Evolutionary conservation across 2,888 invertebrate genomes (phyloP).

Genomic region (Aleiodes leptofemur): DNA sequence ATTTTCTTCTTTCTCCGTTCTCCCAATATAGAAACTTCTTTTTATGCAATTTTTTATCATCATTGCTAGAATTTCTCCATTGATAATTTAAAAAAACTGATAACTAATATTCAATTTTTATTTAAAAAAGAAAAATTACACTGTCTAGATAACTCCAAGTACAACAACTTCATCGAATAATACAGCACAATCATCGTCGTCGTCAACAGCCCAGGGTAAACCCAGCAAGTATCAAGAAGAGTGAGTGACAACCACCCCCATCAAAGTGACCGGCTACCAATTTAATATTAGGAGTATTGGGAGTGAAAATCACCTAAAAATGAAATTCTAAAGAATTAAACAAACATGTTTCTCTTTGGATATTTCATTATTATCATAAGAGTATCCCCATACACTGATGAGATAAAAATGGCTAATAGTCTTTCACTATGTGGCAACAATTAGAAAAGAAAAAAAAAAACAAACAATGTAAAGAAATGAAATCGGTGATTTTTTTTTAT

Average conservation of each 20-base stretch:
- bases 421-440: no score
- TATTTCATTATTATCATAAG: background rate
- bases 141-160: slow-evolving; percentile 18
- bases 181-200: background rate
- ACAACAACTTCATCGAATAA: background rate
- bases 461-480: no score
- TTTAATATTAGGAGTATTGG: background rate
- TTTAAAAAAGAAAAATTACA: slow-evolving; percentile 47
- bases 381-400: no score
- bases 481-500: no score
- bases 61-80: background rate
- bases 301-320: no score
- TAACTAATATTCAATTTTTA: slow-evolving; percentile 3
- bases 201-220: slow-evolving; percentile 16
- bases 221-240: slow-evolving; percentile 37
- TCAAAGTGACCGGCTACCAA: background rate
- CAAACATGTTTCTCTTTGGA: no score
- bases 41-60: no score
- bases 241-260: background rate
- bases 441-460: no score
- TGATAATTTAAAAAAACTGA: background rate
- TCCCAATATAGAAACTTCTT: no score
- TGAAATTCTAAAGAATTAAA: background rate
- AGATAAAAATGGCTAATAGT: no score
- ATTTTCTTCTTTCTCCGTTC: background rate